Evolutionary conservation across 1,140 invertebrate species (phyloP).

Genomic region (Luehdorfia chinensis): DNA sequence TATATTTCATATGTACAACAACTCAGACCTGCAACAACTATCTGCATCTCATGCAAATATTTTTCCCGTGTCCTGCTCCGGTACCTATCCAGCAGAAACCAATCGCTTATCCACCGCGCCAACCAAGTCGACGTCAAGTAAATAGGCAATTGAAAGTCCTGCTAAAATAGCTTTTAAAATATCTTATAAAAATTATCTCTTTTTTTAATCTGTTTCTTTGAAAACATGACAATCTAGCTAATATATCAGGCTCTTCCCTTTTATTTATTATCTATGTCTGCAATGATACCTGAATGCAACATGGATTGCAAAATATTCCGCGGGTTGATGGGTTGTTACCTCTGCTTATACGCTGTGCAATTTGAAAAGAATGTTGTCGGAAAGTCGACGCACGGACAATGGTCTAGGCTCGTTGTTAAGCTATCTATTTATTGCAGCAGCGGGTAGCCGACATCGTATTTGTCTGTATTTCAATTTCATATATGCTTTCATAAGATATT

Average conservation of each 20-base stretch:
- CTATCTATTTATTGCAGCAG: not conserved
- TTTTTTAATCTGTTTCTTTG: not conserved
- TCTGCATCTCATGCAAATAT: too few relatives aligned
- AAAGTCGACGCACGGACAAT: constrained; percentile 20
- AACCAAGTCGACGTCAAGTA: too few relatives aligned
- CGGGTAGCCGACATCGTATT: not conserved
- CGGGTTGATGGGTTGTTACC: constrained; percentile 40
- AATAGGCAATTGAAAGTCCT: too few relatives aligned
- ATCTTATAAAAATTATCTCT: too few relatives aligned
- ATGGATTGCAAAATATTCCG: constrained; percentile 47
- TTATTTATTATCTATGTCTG: constrained; percentile 10
- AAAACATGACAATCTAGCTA: constrained; percentile 4
- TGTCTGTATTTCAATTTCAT: not conserved
- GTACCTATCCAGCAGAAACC: too few relatives aligned
- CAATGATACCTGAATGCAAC: constrained; percentile 18
- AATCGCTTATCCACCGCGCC: too few relatives aligned
- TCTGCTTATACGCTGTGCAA: constrained; percentile 39
- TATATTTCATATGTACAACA: too few relatives aligned
- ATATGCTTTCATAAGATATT: constrained; percentile 1
- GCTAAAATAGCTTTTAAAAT: too few relatives aligned
- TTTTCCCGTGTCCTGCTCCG: too few relatives aligned
- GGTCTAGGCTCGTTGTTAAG: constrained; percentile 11
- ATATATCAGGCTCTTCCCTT: not conserved
- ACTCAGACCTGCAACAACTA: too few relatives aligned
- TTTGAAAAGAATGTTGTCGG: constrained; percentile 42